A percentile compares a stretch with the other conserved stretches of the same genome.
These are phyloP conservation scores for Argyresthia albistria DNA, from an alignment of 2,888 invertebrate species.

Conservation along the genomic window DNA sequence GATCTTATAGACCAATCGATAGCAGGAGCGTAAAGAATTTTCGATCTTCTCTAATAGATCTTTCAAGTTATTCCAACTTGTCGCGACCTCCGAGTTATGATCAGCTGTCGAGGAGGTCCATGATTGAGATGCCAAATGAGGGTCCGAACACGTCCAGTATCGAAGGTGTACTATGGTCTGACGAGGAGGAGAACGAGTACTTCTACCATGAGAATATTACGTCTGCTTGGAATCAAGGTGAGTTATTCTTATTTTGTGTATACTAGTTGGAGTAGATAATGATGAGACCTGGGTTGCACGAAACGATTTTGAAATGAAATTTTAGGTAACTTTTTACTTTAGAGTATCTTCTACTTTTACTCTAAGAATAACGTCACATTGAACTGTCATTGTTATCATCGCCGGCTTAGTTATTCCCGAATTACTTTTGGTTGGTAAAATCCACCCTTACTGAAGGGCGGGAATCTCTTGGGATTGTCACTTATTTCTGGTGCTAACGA, in stretches of 20 bases:
- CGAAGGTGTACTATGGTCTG: constrained; percentile 67
- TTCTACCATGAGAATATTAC: constrained; percentile 66
- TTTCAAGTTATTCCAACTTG: constrained; percentile 35
- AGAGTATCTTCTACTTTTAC: too few relatives aligned
- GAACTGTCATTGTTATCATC: too few relatives aligned
- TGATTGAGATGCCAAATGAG: constrained; percentile 40
- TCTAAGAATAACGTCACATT: too few relatives aligned
- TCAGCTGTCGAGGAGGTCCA: constrained; percentile 55
- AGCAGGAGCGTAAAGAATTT: constrained; percentile 60
- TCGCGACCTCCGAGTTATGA: constrained; percentile 61
- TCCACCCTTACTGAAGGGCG: too few relatives aligned
- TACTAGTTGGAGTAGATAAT: too few relatives aligned
- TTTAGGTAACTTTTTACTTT: too few relatives aligned
- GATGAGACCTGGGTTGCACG: too few relatives aligned
- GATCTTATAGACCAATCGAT: constrained; percentile 54
- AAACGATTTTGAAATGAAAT: too few relatives aligned
- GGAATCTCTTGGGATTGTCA: too few relatives aligned
- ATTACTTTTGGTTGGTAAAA: too few relatives aligned
- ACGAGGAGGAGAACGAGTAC: constrained; percentile 67
- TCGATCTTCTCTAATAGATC: constrained; percentile 51
- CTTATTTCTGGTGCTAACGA: too few relatives aligned
- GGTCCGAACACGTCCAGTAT: constrained; percentile 63
- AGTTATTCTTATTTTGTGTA: constrained; percentile 12
- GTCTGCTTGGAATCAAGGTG: constrained; percentile 65
- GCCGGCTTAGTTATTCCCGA: too few relatives aligned